phyloP scores from a whole-genome alignment of 2,888 invertebrate species.

The Theodoxus fluviatilis region DNA sequence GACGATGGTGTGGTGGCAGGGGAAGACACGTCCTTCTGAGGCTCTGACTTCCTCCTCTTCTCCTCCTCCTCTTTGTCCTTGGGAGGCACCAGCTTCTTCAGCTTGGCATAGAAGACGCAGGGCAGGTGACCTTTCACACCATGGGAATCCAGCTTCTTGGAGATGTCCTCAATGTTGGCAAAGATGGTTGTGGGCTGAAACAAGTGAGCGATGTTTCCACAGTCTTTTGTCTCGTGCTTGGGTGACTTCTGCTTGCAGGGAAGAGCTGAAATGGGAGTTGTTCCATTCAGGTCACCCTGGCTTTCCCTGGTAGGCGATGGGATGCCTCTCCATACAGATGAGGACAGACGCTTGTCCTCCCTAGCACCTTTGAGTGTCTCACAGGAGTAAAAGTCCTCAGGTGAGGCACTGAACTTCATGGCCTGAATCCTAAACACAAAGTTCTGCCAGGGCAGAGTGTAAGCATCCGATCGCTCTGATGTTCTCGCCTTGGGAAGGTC shows the following conservation, averaged over 20 bases:
- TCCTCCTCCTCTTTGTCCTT: conserved; percentile 36
- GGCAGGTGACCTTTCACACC: conserved; percentile 39
- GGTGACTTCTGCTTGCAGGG: no score
- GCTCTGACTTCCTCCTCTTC: conserved; percentile 19
- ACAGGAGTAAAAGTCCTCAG: conserved; percentile 21
- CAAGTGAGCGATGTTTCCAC: no score
- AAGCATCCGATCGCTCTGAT: conserved; percentile 25
- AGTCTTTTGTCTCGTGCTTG: no score
- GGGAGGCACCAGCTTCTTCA: conserved; percentile 46
- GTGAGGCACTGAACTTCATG: conserved; percentile 9
- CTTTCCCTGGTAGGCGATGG: not conserved
- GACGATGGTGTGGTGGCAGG: not conserved
- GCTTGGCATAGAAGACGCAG: conserved; percentile 44
- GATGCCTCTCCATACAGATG: not conserved
- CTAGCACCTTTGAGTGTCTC: no score
- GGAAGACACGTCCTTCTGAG: not conserved
- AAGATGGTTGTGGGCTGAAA: conserved; percentile 47
- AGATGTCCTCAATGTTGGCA: conserved; percentile 44
- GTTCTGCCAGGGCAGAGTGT: conserved; percentile 34
- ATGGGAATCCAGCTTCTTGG: conserved; percentile 31
- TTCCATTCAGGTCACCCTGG: not conserved
- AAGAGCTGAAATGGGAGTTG: conserved; percentile 21
- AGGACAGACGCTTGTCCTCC: not conserved
- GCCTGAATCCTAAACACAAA: conserved; percentile 26
- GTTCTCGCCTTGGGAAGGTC: not conserved